Conservation (phyloP, 2,888 invertebrate genomes). For the Hydropsyche betteni region DNA sequence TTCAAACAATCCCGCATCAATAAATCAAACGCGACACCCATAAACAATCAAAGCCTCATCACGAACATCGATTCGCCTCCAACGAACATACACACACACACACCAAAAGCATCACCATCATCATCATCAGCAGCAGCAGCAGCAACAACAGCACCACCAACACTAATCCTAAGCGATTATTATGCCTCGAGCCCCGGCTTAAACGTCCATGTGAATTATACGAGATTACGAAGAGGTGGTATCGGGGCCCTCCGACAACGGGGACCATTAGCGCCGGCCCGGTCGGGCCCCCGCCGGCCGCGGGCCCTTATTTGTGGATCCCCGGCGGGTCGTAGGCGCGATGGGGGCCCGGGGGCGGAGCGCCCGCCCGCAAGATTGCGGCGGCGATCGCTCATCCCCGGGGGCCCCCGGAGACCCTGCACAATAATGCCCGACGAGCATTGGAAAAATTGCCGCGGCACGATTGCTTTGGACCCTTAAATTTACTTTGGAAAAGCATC, state of each 20-base stretch:
- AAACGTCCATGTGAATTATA: conserved; percentile 30
- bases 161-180: conserved; percentile 17
- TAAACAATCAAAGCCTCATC: no score
- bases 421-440: conserved; percentile 25
- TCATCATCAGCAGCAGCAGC: background rate
- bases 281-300: conserved; percentile 4
- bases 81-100: background rate
- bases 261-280: conserved; percentile 1
- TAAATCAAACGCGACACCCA: no score
- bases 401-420: conserved; percentile 10
- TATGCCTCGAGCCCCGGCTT: conserved; percentile 14
- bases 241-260: background rate
- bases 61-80: no score
- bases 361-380: conserved; percentile 22
- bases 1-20: no score
- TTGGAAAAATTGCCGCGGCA: conserved; percentile 17
- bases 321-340: no score
- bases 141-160: background rate
- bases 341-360: background rate
- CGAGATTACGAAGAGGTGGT: conserved; percentile 4
- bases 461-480: conserved; percentile 26
- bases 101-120: background rate
- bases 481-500: conserved; percentile 6
- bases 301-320: conserved; percentile 19
- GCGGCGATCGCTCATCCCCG: conserved; percentile 22